Evolutionary conservation across 53 echinoderm and acorn worm genomes (phyloP).

Genomic region (Arbacia lixula): DNA sequence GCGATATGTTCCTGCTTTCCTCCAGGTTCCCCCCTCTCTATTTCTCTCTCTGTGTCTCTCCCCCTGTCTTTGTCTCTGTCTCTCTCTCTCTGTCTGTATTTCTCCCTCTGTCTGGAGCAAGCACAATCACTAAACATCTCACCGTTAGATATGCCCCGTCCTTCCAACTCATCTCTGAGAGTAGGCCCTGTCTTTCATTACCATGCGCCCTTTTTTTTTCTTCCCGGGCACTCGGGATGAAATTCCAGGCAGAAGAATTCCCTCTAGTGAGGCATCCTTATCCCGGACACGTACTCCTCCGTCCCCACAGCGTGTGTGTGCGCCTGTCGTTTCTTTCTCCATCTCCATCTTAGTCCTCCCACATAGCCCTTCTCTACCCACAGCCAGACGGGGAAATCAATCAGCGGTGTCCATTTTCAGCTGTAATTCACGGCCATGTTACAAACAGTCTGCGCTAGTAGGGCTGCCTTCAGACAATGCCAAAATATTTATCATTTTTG

Average conservation of each 20-base stretch:
- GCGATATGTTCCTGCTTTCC: too few relatives aligned
- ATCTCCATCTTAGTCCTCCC: not conserved
- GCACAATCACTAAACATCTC: conserved; percentile 40
- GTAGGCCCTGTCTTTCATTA: conserved; percentile 23
- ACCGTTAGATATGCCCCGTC: not conserved
- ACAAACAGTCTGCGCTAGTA: conserved; percentile 46
- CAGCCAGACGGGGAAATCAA: conserved; percentile 40
- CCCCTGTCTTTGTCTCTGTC: not conserved
- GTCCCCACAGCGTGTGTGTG: not conserved
- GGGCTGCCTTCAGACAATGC: too few relatives aligned
- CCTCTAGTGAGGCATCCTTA: conserved; percentile 12
- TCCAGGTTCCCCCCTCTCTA: too few relatives aligned
- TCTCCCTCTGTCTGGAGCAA: conserved; percentile 4
- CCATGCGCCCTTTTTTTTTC: not conserved
- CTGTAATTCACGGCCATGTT: conserved; percentile 51
- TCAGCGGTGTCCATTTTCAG: conserved; percentile 30
- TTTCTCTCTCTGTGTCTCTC: not conserved
- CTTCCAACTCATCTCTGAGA: conserved; percentile 26
- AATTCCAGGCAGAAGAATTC: conserved; percentile 43
- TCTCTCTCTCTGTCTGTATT: not conserved
- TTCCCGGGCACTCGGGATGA: conserved; percentile 25
- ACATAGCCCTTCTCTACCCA: not conserved
- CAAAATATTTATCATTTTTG: too few relatives aligned
- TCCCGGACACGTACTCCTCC: conserved; percentile 18
- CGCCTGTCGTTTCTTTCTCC: conserved; percentile 3